phyloP scores from a whole-genome alignment of 30 jellyfish, hydroid and myxozoan genomes.

The Phacellophora camtschatica region DNA sequence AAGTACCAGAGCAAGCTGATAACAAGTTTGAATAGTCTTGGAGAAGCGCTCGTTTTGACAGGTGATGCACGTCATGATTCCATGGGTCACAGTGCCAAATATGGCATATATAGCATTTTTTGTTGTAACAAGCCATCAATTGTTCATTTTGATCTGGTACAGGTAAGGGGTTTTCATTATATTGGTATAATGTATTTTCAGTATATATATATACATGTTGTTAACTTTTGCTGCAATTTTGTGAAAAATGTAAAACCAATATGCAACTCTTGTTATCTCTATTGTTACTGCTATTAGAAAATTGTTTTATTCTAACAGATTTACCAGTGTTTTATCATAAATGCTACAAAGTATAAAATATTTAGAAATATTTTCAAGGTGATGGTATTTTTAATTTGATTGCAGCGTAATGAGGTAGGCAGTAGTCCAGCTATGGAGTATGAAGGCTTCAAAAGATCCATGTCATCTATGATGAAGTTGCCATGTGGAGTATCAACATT shows the following conservation, averaged over 20 bases:
- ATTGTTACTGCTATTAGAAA: no score
- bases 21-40: neutral
- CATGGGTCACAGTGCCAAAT: constrained; percentile 23
- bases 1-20: neutral
- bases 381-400: neutral
- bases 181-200: no score
- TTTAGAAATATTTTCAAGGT: neutral
- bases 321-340: no score
- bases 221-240: no score
- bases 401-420: constrained; percentile 51
- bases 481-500: neutral
- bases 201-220: no score
- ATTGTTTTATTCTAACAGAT: no score
- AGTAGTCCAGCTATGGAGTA: constrained; percentile 48
- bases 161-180: no score
- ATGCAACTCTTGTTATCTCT: no score
- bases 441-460: constrained; percentile 25
- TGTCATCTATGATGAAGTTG: neutral
- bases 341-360: no score
- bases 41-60: neutral
- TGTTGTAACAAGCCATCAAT: constrained; percentile 11
- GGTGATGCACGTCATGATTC: constrained; percentile 27
- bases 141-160: constrained; percentile 24
- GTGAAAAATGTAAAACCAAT: no score
- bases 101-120: constrained; percentile 17